Base-by-base conservation (phyloP, 53 echinoderm and acorn worm genomes). In the Antedon mediterranea region DNA sequence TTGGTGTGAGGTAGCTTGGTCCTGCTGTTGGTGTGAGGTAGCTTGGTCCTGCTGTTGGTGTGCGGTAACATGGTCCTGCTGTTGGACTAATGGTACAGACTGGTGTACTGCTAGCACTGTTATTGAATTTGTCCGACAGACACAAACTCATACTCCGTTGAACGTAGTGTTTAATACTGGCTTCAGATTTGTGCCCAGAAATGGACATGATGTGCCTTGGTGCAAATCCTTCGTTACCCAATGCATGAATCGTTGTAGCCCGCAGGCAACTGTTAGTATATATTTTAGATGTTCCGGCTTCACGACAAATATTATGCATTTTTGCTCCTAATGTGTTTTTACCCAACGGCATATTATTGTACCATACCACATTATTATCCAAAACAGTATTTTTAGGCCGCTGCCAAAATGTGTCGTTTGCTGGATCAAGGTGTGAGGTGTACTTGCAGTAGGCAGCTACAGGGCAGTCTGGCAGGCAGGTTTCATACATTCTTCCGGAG, bases 401-500 rank as follows among this genome's bases (percentile, higher is more conserved):
- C 31, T 75, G 75, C 75, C 75, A 75, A 31, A 75, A 31, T 31
- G 32, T 18, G 20, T 75, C 31, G 15, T 33, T 31, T 75, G 31
- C 26, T 18, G 75, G 75, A 31, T 75, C 30, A 28, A 28, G 28
- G 31, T 33, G 75, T 31, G 75, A 75, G 30, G 75, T 75, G 18
- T 75, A 75, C 29, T 28, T 30, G 30, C 32, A 30, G 75, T 31
- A 75, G 18, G 75, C 18, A 26, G 31, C 26, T 23, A 75, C 29
- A 23, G 75, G 75, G 75, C 75, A 75, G 75, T 75, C 75, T 31
- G 31, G 31, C 11, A 31, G 32, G 5, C 5, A 20, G 7, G 75
- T 75, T 31, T 75, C 75, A 75, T 75, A 75, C 75, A 75, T 75
- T 33, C 75, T 75, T 31, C 75, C 75, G 31, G 31, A 28, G 42